phyloP scores from a whole-genome alignment of 1,140 invertebrate species.

The Vollenhovia emeryi region DNA sequence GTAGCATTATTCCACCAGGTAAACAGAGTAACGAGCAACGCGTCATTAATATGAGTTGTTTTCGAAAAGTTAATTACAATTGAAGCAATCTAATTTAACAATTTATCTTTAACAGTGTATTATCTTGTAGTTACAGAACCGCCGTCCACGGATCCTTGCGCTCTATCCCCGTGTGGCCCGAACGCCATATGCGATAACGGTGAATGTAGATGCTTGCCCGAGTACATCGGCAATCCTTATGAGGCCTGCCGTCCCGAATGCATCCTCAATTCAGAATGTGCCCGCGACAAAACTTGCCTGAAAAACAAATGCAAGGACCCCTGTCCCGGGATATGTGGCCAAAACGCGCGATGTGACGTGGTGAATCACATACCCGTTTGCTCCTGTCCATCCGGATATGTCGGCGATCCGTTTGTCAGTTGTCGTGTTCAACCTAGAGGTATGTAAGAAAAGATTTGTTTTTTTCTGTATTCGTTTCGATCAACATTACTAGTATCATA shows the following conservation, averaged over 20 bases:
- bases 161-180: conserved; percentile 92
- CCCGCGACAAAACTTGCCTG: conserved; percentile 92
- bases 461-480: too few species aligned
- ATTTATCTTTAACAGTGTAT: conserved; percentile 21
- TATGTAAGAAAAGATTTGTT: conserved; percentile 50
- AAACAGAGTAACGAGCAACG: conserved; percentile 64
- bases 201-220: conserved; percentile 90
- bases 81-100: not conserved
- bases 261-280: conserved; percentile 92
- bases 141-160: conserved; percentile 88
- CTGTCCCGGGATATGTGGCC: conserved; percentile 93
- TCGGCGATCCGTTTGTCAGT: conserved; percentile 92
- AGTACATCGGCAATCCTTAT: conserved; percentile 92
- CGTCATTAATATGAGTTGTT: not conserved
- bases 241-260: conserved; percentile 93
- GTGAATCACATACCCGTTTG: conserved; percentile 94
- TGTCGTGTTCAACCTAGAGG: conserved; percentile 85
- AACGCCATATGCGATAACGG: conserved; percentile 90
- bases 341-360: conserved; percentile 93
- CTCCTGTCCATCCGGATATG: conserved; percentile 90
- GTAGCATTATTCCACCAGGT: conserved; percentile 85
- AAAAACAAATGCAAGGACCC: conserved; percentile 93
- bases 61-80: not conserved
- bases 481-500: not conserved
- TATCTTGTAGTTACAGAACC: conserved; percentile 76